These are phyloP conservation scores for Chionomys nivalis DNA, from an alignment of 2,113 vertebrate genomes.

Conservation along the genomic window DNA sequence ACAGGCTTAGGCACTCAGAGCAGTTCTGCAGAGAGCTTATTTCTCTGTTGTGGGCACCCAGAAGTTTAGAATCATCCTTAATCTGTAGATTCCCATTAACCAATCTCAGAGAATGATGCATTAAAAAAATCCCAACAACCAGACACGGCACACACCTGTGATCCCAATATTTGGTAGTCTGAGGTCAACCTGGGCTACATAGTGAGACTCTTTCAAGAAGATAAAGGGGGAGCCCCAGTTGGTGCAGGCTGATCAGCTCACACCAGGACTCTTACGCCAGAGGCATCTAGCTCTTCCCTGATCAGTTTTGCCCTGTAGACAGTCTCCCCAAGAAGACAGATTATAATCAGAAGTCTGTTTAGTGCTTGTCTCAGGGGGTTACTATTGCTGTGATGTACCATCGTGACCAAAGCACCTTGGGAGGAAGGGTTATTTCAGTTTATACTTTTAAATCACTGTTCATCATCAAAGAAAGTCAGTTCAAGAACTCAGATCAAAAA, in stretches of 20 bases:
- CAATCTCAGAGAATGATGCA: neutral
- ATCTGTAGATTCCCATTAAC: neutral
- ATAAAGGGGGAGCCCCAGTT: neutral
- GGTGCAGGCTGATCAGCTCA: neutral
- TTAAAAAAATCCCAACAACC: neutral
- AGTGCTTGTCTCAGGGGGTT: neutral
- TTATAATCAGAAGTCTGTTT: conserved; percentile 37
- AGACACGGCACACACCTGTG: too few relatives aligned
- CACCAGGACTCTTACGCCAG: neutral
- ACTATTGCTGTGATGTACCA: neutral
- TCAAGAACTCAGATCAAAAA: neutral
- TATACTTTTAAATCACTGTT: neutral
- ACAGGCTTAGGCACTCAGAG: conserved; percentile 11
- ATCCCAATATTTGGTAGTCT: neutral
- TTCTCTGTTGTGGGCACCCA: neutral
- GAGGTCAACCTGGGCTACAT: neutral
- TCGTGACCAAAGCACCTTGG: neutral
- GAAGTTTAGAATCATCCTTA: conserved; percentile 17
- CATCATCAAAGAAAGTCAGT: neutral
- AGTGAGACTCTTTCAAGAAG: neutral
- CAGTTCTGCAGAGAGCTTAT: conserved; percentile 3
- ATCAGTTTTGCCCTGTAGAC: neutral
- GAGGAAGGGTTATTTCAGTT: neutral
- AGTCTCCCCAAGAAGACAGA: neutral
- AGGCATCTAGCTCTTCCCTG: neutral